Base-by-base conservation (phyloP, 2,797 vertebrate species). In the Anguilla megastoma region DNA sequence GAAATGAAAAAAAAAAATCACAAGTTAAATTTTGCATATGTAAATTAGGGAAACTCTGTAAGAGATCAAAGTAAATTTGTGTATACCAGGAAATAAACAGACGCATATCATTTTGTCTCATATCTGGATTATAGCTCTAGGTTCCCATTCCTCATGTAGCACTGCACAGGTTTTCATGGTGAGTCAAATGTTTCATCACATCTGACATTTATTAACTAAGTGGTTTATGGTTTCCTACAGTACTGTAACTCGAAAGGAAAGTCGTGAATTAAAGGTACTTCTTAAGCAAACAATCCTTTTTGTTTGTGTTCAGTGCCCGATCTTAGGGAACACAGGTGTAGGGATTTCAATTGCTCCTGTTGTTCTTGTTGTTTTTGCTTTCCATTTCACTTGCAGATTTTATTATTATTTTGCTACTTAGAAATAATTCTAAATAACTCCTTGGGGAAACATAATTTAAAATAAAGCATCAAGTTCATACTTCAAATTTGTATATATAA, bases 191-290 rank as follows among this genome's bases (percentile, higher is more conserved):
- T 76, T 33, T 41, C 74, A 76, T 76, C 33, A 36, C 74, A 76
- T 41, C 74, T 76, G 74, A 76, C 74, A 76, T 76, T 76, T 76
- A 76, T 41, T 76, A 41, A 76, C 33, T 14, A 21, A 41, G 74
- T 41, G 41, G 3, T 76, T 36, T 76, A 76, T 18, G 74, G 36
- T 76, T 76, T 76, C 33, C 74, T 41, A 36, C 74, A 41, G 74
- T 12, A 41, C 36, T 41, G 36, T 41, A 76, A 76, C 30, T 76
- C 18, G 74, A 36, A 76, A 41, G 60, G 60, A 27, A 30, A 9
- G n/a, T 14, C 9, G 27, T 76, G 33, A 33, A 76, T 76, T 76
- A 76, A 76, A 76, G 12, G 14, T 16, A 33, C 74, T 36, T 71
- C 41, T 76, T 30, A 71, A 41, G 74, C 24, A 76, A 76, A 76